Evolutionary conservation across 2,888 invertebrate species (phyloP).

Genomic region (Stegophylla sp.): DNA sequence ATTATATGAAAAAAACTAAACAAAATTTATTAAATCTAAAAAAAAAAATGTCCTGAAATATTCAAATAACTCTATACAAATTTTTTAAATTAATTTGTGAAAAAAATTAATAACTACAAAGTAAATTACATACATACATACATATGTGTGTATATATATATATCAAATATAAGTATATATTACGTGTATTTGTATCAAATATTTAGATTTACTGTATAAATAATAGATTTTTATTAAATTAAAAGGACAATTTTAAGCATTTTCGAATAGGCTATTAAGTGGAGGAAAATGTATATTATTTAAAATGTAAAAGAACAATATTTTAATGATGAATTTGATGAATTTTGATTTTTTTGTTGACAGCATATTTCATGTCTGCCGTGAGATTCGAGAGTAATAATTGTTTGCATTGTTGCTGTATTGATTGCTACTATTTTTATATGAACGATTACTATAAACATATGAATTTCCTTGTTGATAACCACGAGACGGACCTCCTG

Average conservation of each 20-base stretch:
- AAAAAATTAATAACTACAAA: background rate
- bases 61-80: background rate
- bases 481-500: conserved; percentile 17
- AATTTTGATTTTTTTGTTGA: background rate
- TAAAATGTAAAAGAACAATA: background rate
- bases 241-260: background rate
- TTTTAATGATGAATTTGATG: background rate
- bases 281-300: background rate
- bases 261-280: background rate
- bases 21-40: background rate
- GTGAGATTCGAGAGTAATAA: conserved; percentile 22
- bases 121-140: background rate
- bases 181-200: background rate
- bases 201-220: background rate
- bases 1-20: background rate
- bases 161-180: background rate
- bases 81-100: background rate
- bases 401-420: background rate
- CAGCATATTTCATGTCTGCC: conserved; percentile 13
- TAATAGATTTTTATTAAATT: background rate
- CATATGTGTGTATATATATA: too few species aligned
- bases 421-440: conserved; percentile 9
- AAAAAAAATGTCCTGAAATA: background rate
- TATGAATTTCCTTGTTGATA: conserved; percentile 44
- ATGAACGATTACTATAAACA: conserved; percentile 39